Percentiles rank a stretch among this genome's conserved stretches.
Conservation (phyloP, 2,797 vertebrate species). For the Smutsia gigantea region DNA sequence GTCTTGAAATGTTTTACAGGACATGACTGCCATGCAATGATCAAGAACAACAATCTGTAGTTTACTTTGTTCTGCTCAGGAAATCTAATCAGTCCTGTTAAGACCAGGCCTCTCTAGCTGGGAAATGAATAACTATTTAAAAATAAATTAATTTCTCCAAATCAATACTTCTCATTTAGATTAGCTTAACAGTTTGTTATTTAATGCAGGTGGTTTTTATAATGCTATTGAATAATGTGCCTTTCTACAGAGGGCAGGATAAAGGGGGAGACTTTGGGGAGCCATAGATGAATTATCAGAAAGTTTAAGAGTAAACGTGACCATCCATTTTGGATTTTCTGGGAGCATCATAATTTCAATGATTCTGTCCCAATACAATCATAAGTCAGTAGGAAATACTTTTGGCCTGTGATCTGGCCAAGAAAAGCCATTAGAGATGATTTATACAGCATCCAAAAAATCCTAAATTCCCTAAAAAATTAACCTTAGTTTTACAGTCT, state of each 20-base stretch:
- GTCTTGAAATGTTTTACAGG: not conserved
- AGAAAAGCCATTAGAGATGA: conserved; percentile 19
- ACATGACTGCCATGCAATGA: not conserved
- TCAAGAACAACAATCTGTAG: not conserved
- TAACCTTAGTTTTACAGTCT: conserved; percentile 38
- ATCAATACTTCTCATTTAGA: conserved; percentile 21
- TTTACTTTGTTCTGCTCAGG: conserved; percentile 21
- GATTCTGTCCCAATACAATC: conserved; percentile 22
- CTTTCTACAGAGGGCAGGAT: not conserved
- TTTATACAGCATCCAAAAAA: not conserved
- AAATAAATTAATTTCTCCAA: conserved; percentile 58
- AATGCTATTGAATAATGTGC: conserved; percentile 31
- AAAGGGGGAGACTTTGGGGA: conserved; percentile 16
- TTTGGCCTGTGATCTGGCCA: conserved; percentile 21
- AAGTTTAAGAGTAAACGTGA: conserved; percentile 42
- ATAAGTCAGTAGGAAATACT: conserved; percentile 45
- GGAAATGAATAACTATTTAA: conserved; percentile 13
- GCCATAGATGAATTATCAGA: not conserved
- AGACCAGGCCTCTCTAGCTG: not conserved
- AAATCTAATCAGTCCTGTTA: not conserved
- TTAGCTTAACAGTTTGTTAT: conserved; percentile 22
- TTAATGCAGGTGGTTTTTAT: conserved; percentile 46
- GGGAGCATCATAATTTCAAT: conserved; percentile 28
- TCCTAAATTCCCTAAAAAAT: conserved; percentile 8
- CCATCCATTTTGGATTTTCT: not conserved